Evolutionary conservation across 2,113 vertebrate species (phyloP), one percentile per base, ranked within the genome.

Genomic region (Triplophysa dalaica): DNA sequence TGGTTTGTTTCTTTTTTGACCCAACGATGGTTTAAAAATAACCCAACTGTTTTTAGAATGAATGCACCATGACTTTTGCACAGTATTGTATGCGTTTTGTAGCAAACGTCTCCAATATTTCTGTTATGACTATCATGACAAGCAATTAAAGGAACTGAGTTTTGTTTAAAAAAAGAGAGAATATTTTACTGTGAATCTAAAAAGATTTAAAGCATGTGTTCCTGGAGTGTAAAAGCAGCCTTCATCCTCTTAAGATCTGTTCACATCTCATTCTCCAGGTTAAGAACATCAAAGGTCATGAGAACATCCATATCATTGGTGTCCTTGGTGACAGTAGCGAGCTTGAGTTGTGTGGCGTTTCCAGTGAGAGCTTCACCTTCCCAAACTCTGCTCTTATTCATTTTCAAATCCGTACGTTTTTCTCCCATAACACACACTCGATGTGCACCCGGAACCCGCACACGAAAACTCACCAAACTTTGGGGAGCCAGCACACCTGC

Each of bases 381-480:
- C 94, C 94, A 95, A 4, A 95, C 86, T 33, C 78, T 73, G 70
- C 89, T 91, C 2, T 86, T 91, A 38, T 87, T 93, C 52, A 89
- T 83, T 83, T 90, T 89, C 58, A 95, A 89, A 26, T 88, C 87
- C 0, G 80, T 91, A 56, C 87, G 82, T 1, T 86, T 81, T 0
- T 89, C 86, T 1, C 88, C 92, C 0, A 95, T 78, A 45, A 93
- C 84, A 0, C 92, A 83, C 22, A 90, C 92, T 69, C 87, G 90
- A 38, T 67, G 85, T 8, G 90, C 91, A 78, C 91, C 88, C 0
- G 93, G 94, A 45, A 95, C 87, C 78, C 92, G 90, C 63, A 95
- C 84, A 81, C 94, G 91, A 84, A 95, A 95, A 19, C 83, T 84
- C 17, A 92, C 91, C 90, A 91, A 89, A 11, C 86, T 86, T n/a